Evolutionary conservation across 2,888 invertebrate species (phyloP).

Genomic region (Lochmaea capreae): DNA sequence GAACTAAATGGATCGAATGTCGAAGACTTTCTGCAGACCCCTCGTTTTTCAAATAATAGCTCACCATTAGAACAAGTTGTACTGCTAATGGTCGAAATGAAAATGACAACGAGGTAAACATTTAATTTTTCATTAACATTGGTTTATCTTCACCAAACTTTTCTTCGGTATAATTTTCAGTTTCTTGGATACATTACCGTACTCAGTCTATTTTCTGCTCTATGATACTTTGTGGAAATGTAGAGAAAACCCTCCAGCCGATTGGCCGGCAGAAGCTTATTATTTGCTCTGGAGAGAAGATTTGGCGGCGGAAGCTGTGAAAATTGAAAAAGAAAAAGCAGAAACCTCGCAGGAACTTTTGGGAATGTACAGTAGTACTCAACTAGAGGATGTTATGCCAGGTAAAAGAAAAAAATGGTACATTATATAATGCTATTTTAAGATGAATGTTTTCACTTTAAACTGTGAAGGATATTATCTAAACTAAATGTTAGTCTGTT

Average conservation of each 20-base stretch:
- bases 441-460: too few relatives aligned
- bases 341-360: slow-evolving; percentile 43
- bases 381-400: slow-evolving; percentile 44
- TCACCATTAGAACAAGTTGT: slow-evolving; percentile 65
- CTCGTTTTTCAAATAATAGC: slow-evolving; percentile 35
- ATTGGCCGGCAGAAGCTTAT: slow-evolving; percentile 80
- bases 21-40: slow-evolving; percentile 22
- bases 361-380: slow-evolving; percentile 46
- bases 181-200: slow-evolving; percentile 79
- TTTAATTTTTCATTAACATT: background rate
- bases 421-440: too few relatives aligned
- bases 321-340: slow-evolving; percentile 52
- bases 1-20: slow-evolving; percentile 32
- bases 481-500: too few relatives aligned
- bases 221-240: slow-evolving; percentile 78
- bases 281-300: slow-evolving; percentile 79
- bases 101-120: slow-evolving; percentile 70
- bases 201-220: slow-evolving; percentile 77
- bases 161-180: slow-evolving; percentile 52
- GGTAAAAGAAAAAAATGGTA: slow-evolving; percentile 17
- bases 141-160: background rate
- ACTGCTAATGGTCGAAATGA: slow-evolving; percentile 69
- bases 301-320: slow-evolving; percentile 71
- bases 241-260: slow-evolving; percentile 77
- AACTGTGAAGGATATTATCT: too few relatives aligned